Evolutionary conservation across 2,888 invertebrate genomes (phyloP).

Genomic region (Apamea sordens): DNA sequence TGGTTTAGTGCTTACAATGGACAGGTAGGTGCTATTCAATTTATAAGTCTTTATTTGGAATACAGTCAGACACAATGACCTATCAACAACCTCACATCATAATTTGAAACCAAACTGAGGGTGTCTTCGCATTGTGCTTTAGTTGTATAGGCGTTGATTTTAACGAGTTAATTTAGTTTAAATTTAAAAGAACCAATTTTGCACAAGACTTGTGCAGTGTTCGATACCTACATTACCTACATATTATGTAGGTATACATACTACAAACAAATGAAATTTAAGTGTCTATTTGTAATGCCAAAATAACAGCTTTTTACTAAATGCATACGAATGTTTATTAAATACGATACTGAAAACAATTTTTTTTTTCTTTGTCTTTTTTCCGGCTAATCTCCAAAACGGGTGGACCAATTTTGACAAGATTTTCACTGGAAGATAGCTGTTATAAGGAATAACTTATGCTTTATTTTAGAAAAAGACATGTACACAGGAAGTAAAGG

Average conservation of each 20-base stretch:
- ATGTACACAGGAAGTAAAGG: too few relatives aligned
- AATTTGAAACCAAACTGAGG: background rate
- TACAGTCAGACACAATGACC: slow-evolving; percentile 7
- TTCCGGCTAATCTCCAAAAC: too few relatives aligned
- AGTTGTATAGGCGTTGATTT: background rate
- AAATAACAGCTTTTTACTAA: background rate
- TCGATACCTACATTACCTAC: background rate
- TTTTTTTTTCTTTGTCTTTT: background rate
- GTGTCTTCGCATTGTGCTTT: background rate
- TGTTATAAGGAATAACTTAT: background rate
- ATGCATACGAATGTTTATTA: background rate
- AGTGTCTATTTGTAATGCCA: background rate
- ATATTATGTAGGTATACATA: too few relatives aligned
- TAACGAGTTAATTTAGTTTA: background rate
- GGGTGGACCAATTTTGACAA: too few relatives aligned
- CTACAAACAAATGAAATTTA: background rate
- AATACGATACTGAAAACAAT: too few relatives aligned
- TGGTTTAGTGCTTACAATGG: slow-evolving; percentile 37
- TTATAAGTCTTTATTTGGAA: slow-evolving; percentile 38
- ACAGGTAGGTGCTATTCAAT: slow-evolving; percentile 28
- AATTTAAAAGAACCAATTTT: slow-evolving; percentile 5
- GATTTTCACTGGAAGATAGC: too few relatives aligned
- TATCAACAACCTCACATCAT: slow-evolving; percentile 20
- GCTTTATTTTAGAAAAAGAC: background rate
- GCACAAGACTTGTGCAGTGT: background rate